A percentile compares a stretch with the other conserved stretches of the same genome.
Conservation (phyloP, 2,888 invertebrate genomes). For the Belgica antarctica region DNA sequence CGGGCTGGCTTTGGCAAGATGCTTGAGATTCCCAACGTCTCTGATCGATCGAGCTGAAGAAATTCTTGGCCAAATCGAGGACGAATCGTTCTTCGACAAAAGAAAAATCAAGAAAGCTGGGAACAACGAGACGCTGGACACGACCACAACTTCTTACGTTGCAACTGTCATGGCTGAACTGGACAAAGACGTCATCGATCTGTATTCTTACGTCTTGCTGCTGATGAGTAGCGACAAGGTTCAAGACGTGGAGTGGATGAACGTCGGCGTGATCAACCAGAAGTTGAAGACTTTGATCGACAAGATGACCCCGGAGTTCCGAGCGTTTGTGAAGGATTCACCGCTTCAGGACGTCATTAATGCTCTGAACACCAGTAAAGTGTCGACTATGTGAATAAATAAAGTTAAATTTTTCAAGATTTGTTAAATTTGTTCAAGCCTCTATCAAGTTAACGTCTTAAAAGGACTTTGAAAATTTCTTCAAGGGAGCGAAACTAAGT, state of each 20-base stretch:
- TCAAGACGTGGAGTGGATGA: neutral
- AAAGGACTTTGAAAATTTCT: too few species aligned
- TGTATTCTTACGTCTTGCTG: constrained; percentile 21
- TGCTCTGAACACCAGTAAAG: constrained; percentile 1
- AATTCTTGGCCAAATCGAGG: constrained; percentile 40
- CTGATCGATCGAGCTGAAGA: constrained; percentile 45
- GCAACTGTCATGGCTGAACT: neutral
- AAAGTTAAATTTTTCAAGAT: too few species aligned
- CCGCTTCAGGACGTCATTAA: neutral
- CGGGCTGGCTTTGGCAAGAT: constrained; percentile 46
- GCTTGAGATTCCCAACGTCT: constrained; percentile 45
- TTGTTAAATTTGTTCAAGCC: too few species aligned
- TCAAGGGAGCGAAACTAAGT: too few species aligned
- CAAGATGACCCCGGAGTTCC: constrained; percentile 24
- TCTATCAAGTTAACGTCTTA: too few species aligned
- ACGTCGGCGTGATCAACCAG: neutral
- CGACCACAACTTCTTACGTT: neutral
- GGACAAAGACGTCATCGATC: constrained; percentile 31
- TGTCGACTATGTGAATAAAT: too few species aligned
- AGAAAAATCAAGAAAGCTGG: neutral
- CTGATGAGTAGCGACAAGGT: constrained; percentile 14
- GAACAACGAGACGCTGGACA: neutral
- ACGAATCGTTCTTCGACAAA: constrained; percentile 46
- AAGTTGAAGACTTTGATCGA: neutral
- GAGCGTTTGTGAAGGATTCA: neutral